A percentile compares a stretch with the other conserved stretches of the same genome.
phyloP scores from a whole-genome alignment of 2,113 vertebrate genomes.

The Colossoma macropomum region DNA sequence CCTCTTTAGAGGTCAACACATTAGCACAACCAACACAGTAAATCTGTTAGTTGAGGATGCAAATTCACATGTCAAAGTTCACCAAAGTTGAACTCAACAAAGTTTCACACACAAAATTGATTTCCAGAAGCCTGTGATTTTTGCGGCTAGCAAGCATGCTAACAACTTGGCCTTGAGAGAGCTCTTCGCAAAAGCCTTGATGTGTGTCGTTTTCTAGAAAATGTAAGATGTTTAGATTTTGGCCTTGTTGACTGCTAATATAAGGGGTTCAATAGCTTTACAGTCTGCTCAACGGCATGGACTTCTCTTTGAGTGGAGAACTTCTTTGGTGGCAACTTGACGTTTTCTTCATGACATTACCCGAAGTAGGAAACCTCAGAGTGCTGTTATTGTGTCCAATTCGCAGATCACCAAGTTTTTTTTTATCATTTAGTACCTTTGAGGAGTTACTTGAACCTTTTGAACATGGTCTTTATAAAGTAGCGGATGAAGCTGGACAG shows the following conservation, averaged over 20 bases:
- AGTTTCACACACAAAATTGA: no score
- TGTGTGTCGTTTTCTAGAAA: neutral
- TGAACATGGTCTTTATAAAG: slow-evolving; percentile 26
- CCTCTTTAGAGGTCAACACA: no score
- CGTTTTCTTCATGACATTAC: neutral
- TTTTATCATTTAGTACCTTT: neutral
- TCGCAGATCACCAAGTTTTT: neutral
- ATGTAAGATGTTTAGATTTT: neutral
- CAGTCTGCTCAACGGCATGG: neutral
- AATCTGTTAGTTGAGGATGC: no score
- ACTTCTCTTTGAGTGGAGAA: neutral
- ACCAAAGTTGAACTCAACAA: no score
- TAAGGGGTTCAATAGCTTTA: neutral
- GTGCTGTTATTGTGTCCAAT: neutral
- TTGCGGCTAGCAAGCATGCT: no score
- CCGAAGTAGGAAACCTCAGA: neutral
- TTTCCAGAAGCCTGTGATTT: no score
- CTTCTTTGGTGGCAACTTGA: neutral
- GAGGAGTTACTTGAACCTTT: neutral
- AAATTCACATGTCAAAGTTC: no score
- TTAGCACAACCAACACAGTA: no score
- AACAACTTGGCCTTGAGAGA: no score
- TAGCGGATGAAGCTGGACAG: slow-evolving; percentile 30
- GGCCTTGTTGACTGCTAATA: neutral
- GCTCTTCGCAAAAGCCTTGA: no score